Evolutionary conservation across 2,797 vertebrate genomes (phyloP), one percentile per base, ranked within the genome.

Genomic region (Tadarida brasiliensis): DNA sequence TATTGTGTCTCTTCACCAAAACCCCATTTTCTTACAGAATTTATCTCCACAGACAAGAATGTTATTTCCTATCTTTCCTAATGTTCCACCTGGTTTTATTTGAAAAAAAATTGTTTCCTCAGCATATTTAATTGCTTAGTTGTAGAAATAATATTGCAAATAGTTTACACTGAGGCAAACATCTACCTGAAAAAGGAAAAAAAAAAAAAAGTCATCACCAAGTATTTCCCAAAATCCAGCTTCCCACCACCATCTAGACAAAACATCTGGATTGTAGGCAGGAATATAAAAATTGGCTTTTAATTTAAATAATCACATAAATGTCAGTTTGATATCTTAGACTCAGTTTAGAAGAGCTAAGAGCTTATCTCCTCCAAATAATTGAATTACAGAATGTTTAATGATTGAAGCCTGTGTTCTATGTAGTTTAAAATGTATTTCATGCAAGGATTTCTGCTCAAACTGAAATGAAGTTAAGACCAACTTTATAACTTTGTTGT

Each of bases 271-370:
- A 83, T 26, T 30, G 3, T 16, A 87, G 9, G 1, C 24, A 85
- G 17, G 4, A 77, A n/a, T 83, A 67, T 83, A 76, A 80, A 88
- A 92, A 44, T 70, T 87, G 8, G 7, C 26, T 73, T 95, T 87
- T 96, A 35, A 84, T 73, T 85, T 90, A 90, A 93, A 35, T 44
- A 28, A 70, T 70, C 74, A 67, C 1, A 51, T 17, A 82, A 84
- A 68, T 74, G 3, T 24, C 24, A 73, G 26, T 90, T 1, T 84
- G 10, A 17, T 91, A 76, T 51, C 56, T 65, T 76, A 68, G 20
- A 11, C 26, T 81, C 35, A 51, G 22, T 96, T 94, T 83, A 81
- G 47, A 82, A 73, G 17, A 91, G 17, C 35, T 82, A 63, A n/a
- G n/a, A 35, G 7, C 1, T 15, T 47, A 51, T 61, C 22, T 65